phyloP scores from a whole-genome alignment of 2,888 invertebrate genomes.

The Callyntrura guangdongensis region DNA sequence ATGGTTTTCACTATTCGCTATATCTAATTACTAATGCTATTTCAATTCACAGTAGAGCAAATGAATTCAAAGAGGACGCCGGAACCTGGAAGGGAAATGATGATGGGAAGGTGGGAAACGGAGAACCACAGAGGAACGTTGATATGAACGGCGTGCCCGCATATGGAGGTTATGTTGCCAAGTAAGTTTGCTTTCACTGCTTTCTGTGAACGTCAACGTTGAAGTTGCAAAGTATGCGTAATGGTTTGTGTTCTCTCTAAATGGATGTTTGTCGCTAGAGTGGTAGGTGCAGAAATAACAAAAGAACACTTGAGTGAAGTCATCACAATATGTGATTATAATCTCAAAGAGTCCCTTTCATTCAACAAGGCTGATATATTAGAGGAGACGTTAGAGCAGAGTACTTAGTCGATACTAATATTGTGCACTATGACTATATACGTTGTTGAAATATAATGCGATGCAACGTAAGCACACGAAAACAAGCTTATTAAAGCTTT shows the following conservation, averaged over 20 bases:
- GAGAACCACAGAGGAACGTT: conserved; percentile 97
- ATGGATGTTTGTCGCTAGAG: too few relatives aligned
- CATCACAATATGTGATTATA: too few relatives aligned
- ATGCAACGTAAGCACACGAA: neutral
- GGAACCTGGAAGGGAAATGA: conserved; percentile 99
- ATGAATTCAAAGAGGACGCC: conserved; percentile 97
- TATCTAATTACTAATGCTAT: conserved; percentile 19
- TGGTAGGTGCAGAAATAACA: too few relatives aligned
- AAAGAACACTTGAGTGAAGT: too few relatives aligned
- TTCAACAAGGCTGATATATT: too few relatives aligned
- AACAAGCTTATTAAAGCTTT: neutral
- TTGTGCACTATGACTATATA: neutral
- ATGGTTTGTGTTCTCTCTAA: too few relatives aligned
- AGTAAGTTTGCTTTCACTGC: conserved; percentile 87
- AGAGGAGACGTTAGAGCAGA: neutral
- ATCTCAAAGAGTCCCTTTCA: too few relatives aligned
- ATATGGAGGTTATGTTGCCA: conserved; percentile 97
- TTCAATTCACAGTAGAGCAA: conserved; percentile 88
- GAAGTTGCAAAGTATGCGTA: neutral
- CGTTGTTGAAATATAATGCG: neutral
- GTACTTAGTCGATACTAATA: neutral
- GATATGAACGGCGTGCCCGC: conserved; percentile 93
- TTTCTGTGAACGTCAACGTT: neutral
- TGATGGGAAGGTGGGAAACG: conserved; percentile 98
- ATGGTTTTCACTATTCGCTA: neutral